Base-by-base conservation (phyloP, 1,140 invertebrate species). In the Pogonomyrmex barbatus region DNA sequence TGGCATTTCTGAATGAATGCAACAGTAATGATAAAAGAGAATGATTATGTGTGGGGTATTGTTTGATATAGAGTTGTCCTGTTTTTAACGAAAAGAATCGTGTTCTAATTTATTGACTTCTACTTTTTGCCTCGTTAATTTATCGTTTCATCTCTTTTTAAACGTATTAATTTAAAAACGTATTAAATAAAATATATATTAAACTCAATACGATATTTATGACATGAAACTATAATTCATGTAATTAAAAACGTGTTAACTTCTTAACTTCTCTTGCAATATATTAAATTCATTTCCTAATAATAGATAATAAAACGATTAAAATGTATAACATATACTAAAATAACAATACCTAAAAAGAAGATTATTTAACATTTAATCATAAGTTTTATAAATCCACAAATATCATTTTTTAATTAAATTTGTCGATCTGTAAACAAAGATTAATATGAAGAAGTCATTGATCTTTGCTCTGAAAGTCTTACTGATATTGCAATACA, bases 1-100 rank as follows among this genome's bases (percentile, higher is more conserved):
- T 54, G 36, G 47, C 14, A 56, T 68, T 81, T 65, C 60, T 79
- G 63, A 56, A 56, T 42, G 14, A 81, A 81, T 58, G 65, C 24
- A 30, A 0, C 76, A 39, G 5, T 39, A 36, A 17, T 1, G 9
- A 56, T 70, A 56, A 70, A 70, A 70, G 10, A 56, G n/a, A 56
- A 3, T 47, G 39, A 81, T 68, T 79, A 79, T 33, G 50, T 30
- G 24, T 24, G 39, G 56, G 9, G 9, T 36, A 24, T n/a, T 24
- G 8, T 70, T 70, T 81, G 50, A 70, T 58, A 56, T 54, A 68
- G 10, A 81, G 5, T 45, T 68, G 47, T 8, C 14, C 52, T 50
- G 12, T 52, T 79, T 79, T 68, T 54, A 54, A 68, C n/a, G 6
- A 63, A 36, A 68, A 45, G 58, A 36, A 47, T 47, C 6, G 17